Evolutionary conservation across 1,140 invertebrate species (phyloP), one percentile per base, ranked within the genome.

Genomic region (Drosophila nebulosa): DNA sequence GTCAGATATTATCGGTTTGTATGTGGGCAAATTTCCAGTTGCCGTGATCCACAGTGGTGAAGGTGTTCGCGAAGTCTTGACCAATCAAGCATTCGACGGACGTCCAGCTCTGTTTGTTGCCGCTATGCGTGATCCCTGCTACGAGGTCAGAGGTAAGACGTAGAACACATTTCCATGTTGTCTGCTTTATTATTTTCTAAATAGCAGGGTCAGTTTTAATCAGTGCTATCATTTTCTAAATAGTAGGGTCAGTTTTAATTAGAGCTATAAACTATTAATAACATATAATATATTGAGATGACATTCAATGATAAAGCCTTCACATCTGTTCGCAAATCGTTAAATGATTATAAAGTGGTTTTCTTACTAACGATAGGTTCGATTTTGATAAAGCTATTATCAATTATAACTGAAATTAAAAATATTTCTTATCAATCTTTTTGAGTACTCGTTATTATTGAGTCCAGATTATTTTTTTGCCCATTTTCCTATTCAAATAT

Each of bases 1-100:
- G 42, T 92, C 92, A 3, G 92, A 92, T 53, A 78, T 93, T 14
- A 69, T 93, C 9, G 92, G 92, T 0, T 73, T 92, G 1, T 88
- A 92, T 53, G 21, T 93, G 1, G 93, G 93, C 1, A 9, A 64
- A 3, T 72, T 62, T 63, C 90, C 85, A 3, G 67, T 78, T 0
- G 73, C 92, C 2, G 79, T 93, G 0, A 92, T 90, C 4, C 92
- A 92, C 35, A 91, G 84, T 71, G 81, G 86, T 3, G 74, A 85
- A 9, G 89, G 69, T 12, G 88, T 93, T 0, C 92, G 90, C n/a
- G 88, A 93, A 71, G 51, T 93, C 7, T 67, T 93, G 0, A 71
- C 72, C 10, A 90, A 79, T 55, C 79, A 85, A n/a, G 91, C 84
- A 12, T 93, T 92, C 30, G 91, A 93, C 71, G 93, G 92, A 21